Evolutionary conservation across 2,888 invertebrate species (phyloP), one percentile per base, ranked within the genome.

Genomic region (Cheilosia grossa): DNA sequence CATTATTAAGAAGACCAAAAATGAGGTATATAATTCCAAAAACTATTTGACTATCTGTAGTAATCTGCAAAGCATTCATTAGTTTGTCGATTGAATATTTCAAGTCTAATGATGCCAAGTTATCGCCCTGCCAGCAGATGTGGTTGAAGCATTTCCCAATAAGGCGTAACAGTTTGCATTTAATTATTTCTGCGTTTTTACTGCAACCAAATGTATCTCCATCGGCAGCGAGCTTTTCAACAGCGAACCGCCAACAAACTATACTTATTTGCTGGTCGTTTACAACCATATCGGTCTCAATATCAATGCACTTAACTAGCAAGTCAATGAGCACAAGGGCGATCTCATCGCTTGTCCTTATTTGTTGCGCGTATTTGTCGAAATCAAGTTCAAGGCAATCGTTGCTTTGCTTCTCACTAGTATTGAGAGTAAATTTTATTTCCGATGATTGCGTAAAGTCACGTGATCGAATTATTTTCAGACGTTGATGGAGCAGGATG

Each of bases 1-100:
- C 86, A 88, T 91, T 91, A 74, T 90, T 89, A 7, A 91, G 79
- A 1, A 90, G 89, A 54, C 89, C 89, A 87, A 91, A 92, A 86
- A 91, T 88, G 1, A 91, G 88, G 70, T 89, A 91, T 33, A 90
- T 88, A 49, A 90, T 87, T 9, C 89, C 89, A 58, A 89, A 89
- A 2, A 89, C 77, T 4, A 91, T 87, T 37, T 88, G 73, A 19
- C 67, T 49, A 37, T 82, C 44, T 17, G 33, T 59, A 54, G 87
- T 87, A 13, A 67, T 70, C 44, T 88, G 79, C 51, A 88, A 70
- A 1, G 87, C 87, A 4, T 82, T 87, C n/a, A 87, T 86, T 5
- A 90, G 86, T 82, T 88, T 88, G 19, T 89, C 73, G 82, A 91
- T 87, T 82, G 91, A 86, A 80, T 88, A 73, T 87, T 89, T 85